These are phyloP conservation scores for Leucopsar rothschildi DNA, from an alignment of 2,113 vertebrate species.

Conservation along the genomic window DNA sequence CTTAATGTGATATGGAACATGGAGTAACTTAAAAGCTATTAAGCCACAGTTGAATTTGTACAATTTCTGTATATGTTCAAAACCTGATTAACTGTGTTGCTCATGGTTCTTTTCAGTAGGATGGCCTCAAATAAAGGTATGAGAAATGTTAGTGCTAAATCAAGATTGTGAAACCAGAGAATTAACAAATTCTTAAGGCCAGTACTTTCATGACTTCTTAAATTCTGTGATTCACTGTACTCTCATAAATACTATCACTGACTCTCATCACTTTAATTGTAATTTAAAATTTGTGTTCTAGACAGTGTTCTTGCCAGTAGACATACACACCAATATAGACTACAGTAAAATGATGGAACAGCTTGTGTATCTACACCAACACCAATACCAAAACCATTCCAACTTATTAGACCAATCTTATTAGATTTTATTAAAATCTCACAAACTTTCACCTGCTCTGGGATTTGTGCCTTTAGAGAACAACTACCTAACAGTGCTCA, in stretches of 20 bases:
- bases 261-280: neutral
- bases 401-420: neutral
- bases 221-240: neutral
- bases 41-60: neutral
- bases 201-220: neutral
- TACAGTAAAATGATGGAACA: neutral
- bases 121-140: neutral
- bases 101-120: neutral
- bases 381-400: neutral
- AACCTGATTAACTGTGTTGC: neutral
- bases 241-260: neutral
- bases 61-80: neutral
- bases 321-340: neutral
- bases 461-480: neutral
- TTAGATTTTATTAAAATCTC: neutral
- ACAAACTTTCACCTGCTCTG: neutral
- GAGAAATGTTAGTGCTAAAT: neutral
- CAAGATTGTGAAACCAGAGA: neutral
- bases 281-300: neutral
- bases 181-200: neutral
- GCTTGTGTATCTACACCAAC: neutral
- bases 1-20: rapidly evolving
- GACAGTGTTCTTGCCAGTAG: neutral
- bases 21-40: neutral
- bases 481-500: neutral